Conservation (phyloP, 2,888 invertebrate species). For the Colletes collaris region DNA sequence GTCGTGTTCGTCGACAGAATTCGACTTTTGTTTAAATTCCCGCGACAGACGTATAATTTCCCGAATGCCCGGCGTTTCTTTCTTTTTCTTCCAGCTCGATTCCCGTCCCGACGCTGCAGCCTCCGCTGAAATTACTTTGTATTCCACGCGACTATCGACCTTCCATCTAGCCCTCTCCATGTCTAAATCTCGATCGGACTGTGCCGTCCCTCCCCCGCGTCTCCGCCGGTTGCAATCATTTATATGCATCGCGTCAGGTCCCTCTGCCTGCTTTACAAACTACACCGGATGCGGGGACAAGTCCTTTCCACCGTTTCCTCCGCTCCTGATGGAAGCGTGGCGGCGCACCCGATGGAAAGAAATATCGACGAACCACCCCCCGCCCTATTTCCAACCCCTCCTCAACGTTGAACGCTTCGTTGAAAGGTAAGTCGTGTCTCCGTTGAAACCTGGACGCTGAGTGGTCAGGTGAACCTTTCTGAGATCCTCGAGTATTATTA, state of each 20-base stretch:
- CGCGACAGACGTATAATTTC: constrained; percentile 22
- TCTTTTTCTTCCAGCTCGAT: constrained; percentile 9
- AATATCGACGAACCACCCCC: constrained; percentile 35
- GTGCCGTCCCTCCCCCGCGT: constrained; percentile 14
- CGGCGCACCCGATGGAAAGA: constrained; percentile 28
- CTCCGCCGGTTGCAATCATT: constrained; percentile 58
- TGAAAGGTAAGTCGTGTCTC: constrained; percentile 11
- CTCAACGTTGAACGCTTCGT: constrained; percentile 30
- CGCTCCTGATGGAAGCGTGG: constrained; percentile 34
- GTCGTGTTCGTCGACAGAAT: too few species aligned
- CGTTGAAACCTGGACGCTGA: background rate
- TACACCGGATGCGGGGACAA: constrained; percentile 64
- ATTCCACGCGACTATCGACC: constrained; percentile 61
- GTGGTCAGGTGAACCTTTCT: background rate
- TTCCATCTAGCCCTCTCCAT: constrained; percentile 47
- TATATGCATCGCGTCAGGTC: constrained; percentile 69
- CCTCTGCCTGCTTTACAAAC: constrained; percentile 64
- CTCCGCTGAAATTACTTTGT: constrained; percentile 47
- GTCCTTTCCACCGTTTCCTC: constrained; percentile 64
- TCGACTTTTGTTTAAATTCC: constrained; percentile 7
- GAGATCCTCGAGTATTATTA: background rate
- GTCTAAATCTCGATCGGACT: constrained; percentile 64
- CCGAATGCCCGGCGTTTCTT: background rate
- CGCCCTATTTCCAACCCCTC: constrained; percentile 45
- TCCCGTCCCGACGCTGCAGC: background rate